Conservation (phyloP, 1,140 invertebrate species). For the Cheumatopsyche charites region DNA sequence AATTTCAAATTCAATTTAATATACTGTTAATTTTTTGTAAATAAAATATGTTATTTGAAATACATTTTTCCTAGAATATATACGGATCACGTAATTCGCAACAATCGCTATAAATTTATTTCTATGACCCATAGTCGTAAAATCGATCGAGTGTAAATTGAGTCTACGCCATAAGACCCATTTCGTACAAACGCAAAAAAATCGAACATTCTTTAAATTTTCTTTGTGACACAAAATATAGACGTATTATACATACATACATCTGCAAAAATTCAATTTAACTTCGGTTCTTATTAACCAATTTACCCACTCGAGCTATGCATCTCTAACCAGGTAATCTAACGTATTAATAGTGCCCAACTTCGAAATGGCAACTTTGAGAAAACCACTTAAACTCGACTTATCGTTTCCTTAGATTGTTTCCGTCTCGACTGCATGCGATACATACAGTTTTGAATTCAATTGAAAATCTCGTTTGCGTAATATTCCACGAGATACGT, state of each 20-base stretch:
- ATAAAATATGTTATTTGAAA: too few species aligned
- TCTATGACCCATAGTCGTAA: constrained; percentile 14
- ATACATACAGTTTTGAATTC: not conserved
- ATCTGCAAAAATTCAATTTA: too few species aligned
- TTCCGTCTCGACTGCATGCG: not conserved
- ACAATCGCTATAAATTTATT: constrained; percentile 18
- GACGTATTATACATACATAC: too few species aligned
- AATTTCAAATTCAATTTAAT: too few species aligned
- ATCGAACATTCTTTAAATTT: too few species aligned
- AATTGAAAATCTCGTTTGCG: constrained; percentile 4
- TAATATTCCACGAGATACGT: not conserved
- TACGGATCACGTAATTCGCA: constrained; percentile 1
- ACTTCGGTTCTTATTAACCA: not conserved
- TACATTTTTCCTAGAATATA: too few species aligned
- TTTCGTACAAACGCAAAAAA: not conserved
- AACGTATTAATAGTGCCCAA: not conserved
- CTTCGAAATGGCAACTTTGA: constrained; percentile 7
- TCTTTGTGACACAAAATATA: too few species aligned
- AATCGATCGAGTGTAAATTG: constrained; percentile 25
- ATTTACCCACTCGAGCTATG: not conserved
- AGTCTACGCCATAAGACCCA: constrained; percentile 10
- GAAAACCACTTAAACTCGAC: not conserved
- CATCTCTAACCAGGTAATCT: constrained; percentile 12
- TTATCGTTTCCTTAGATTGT: constrained; percentile 1
- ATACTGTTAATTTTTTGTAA: too few species aligned